phyloP scores from a whole-genome alignment of 2,888 invertebrate species.

The Matsumyia berberina region DNA sequence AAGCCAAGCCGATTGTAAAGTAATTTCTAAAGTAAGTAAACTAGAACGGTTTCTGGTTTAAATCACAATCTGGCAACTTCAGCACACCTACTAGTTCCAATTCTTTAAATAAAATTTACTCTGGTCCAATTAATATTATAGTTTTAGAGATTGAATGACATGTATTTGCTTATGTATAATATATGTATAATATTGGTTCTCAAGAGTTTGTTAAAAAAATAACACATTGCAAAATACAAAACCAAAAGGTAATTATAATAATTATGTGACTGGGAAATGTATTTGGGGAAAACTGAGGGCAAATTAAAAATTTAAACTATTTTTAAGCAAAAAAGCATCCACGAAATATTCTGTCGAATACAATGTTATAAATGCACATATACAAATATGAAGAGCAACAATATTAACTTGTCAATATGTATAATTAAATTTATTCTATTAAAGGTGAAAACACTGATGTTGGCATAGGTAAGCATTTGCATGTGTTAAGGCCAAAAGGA shows the following conservation, averaged over 20 bases:
- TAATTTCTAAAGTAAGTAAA: too few species aligned
- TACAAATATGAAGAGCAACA: slow-evolving; percentile 1
- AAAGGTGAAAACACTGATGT: slow-evolving; percentile 66
- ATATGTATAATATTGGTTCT: too few species aligned
- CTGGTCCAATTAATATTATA: too few species aligned
- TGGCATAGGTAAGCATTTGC: slow-evolving; percentile 52
- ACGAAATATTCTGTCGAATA: slow-evolving; percentile 3
- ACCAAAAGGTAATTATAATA: not conserved
- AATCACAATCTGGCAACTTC: too few species aligned
- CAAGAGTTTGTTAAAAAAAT: not conserved
- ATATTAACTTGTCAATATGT: not conserved
- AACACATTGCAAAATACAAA: slow-evolving; percentile 7
- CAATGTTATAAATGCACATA: not conserved
- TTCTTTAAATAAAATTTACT: too few species aligned
- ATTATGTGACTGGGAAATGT: not conserved
- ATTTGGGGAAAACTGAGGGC: not conserved
- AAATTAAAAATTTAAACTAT: not conserved
- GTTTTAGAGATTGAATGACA: not conserved
- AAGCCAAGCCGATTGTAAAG: too few species aligned
- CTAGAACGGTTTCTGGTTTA: too few species aligned
- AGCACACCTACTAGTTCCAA: too few species aligned
- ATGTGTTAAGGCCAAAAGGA: slow-evolving; percentile 20
- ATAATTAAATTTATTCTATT: slow-evolving; percentile 44
- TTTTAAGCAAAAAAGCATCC: slow-evolving; percentile 17
- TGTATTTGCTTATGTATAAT: not conserved